Percentiles rank a stretch among this genome's conserved stretches.
These are phyloP conservation scores for Lasioglossum lativentre DNA, from an alignment of 2,888 invertebrate genomes.

Conservation along the genomic window DNA sequence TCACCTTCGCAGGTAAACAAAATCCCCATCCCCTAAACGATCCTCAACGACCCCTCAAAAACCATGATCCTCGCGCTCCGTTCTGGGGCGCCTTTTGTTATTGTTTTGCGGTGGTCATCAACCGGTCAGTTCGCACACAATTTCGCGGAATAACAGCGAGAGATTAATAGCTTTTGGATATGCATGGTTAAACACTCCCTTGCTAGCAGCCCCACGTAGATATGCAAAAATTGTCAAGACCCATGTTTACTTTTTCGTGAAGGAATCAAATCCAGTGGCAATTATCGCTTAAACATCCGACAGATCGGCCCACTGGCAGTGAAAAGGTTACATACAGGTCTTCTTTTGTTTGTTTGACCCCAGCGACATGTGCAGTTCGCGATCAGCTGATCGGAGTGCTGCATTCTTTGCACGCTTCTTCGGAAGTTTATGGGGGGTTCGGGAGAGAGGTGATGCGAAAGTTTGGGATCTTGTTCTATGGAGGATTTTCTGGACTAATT, in stretches of 20 bases:
- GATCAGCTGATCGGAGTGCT: slow-evolving; percentile 32
- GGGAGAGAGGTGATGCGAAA: neutral
- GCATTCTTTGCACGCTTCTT: slow-evolving; percentile 6
- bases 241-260: too few relatives aligned
- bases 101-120: slow-evolving; percentile 14
- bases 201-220: too few relatives aligned
- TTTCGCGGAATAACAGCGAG: too few relatives aligned
- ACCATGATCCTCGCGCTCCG: neutral
- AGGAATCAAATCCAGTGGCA: too few relatives aligned
- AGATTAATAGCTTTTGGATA: neutral
- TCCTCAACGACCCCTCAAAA: neutral
- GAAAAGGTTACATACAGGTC: neutral
- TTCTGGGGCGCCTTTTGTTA: neutral
- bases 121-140: neutral
- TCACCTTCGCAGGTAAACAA: slow-evolving; percentile 80
- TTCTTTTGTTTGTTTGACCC: neutral
- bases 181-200: neutral
- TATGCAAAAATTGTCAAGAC: too few relatives aligned
- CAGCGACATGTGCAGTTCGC: neutral
- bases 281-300: too few relatives aligned
- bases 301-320: too few relatives aligned
- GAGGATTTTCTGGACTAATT: neutral
- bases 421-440: neutral
- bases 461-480: neutral
- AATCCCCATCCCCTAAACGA: neutral